phyloP scores from a whole-genome alignment of 1,140 invertebrate species.

The Eumaeus atala region DNA sequence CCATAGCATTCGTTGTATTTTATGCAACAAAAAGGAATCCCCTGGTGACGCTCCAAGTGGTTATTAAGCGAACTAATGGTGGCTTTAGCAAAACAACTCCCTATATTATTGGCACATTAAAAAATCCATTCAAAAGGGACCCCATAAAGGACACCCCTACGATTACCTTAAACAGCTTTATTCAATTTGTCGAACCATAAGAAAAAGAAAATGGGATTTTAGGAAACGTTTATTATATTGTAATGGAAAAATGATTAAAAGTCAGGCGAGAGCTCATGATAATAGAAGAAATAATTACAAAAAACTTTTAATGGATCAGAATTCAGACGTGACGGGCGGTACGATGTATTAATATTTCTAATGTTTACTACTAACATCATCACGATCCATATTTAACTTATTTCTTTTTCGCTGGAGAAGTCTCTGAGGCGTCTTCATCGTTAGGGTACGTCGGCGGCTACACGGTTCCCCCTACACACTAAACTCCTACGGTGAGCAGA shows the following conservation, averaged over 20 bases:
- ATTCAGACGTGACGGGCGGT: too few species aligned
- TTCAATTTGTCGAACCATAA: constrained; percentile 31
- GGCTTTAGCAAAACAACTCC: constrained; percentile 59
- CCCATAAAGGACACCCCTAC: constrained; percentile 43
- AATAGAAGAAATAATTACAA: too few species aligned
- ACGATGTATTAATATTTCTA: too few species aligned
- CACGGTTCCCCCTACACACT: too few species aligned
- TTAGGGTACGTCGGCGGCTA: too few species aligned
- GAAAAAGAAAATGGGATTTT: constrained; percentile 7
- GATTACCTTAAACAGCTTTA: constrained; percentile 55
- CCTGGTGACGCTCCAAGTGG: constrained; percentile 25
- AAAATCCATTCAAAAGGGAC: constrained; percentile 48
- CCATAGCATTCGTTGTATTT: not conserved
- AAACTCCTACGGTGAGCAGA: too few species aligned
- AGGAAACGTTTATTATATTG: constrained; percentile 5
- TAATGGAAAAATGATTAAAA: constrained; percentile 6
- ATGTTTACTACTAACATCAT: too few species aligned
- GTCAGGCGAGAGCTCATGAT: too few species aligned
- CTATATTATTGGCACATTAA: constrained; percentile 50
- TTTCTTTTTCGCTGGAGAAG: too few species aligned
- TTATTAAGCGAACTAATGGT: constrained; percentile 62
- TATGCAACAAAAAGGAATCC: constrained; percentile 5
- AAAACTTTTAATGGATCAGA: too few species aligned
- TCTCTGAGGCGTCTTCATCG: too few species aligned
- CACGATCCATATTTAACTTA: too few species aligned